phyloP scores from a whole-genome alignment of 2,113 vertebrate species.

The Pagrus major region DNA sequence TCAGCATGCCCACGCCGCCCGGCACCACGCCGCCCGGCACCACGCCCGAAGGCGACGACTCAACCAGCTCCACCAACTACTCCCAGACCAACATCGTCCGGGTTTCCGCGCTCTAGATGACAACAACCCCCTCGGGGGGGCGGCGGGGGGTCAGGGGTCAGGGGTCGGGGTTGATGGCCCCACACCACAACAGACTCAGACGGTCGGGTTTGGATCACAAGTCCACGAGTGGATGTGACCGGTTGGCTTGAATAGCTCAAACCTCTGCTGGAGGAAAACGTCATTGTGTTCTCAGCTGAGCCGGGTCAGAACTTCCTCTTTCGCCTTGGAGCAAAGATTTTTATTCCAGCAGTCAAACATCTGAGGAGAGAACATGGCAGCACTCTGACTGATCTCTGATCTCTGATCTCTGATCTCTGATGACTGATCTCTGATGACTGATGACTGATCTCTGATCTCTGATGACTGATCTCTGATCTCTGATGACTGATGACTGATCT shows the following conservation, averaged over 20 bases:
- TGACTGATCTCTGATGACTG: too few relatives aligned
- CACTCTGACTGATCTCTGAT: too few relatives aligned
- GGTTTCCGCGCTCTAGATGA: conserved; percentile 93
- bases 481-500: too few relatives aligned
- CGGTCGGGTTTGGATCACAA: not conserved
- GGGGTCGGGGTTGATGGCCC: not conserved
- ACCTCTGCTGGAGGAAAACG: conserved; percentile 24
- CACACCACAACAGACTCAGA: conserved; percentile 15
- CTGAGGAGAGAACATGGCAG: not conserved
- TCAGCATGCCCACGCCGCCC: conserved; percentile 90
- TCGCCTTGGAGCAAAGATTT: conserved; percentile 25
- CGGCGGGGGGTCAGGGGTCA: not conserved
- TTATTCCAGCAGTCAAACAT: not conserved
- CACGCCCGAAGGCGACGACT: conserved; percentile 86
- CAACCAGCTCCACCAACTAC: conserved; percentile 85
- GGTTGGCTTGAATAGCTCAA: conserved; percentile 17
- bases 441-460: too few relatives aligned
- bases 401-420: too few relatives aligned
- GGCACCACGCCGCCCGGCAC: conserved; percentile 88
- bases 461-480: too few relatives aligned
- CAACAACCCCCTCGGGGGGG: not conserved
- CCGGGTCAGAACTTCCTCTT: conserved; percentile 8
- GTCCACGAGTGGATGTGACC: not conserved
- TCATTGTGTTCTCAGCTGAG: conserved; percentile 4
- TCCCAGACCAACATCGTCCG: conserved; percentile 92